A percentile compares a stretch with the other conserved stretches of the same genome.
phyloP scores from a whole-genome alignment of 1,140 invertebrate species.

The Psix sp. region DNA sequence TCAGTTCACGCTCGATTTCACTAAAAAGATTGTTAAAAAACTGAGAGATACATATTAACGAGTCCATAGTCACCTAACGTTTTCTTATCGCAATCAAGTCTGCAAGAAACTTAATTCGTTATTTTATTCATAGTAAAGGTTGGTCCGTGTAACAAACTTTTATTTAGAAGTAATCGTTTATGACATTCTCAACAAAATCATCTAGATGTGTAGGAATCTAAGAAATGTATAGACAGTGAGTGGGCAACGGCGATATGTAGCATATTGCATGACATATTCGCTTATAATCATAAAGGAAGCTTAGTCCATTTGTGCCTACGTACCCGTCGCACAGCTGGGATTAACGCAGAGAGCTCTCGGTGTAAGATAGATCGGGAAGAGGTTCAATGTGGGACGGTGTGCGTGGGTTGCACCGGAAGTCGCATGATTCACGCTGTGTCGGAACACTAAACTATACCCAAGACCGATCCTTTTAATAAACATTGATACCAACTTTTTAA shows the following conservation, averaged over 20 bases:
- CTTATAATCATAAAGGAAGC: slow-evolving; percentile 52
- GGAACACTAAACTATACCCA: slow-evolving; percentile 65
- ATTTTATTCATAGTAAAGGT: too few species aligned
- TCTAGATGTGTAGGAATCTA: background rate
- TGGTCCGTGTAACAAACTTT: too few species aligned
- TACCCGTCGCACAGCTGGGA: slow-evolving; percentile 45
- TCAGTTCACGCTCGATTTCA: too few species aligned
- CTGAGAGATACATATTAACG: too few species aligned
- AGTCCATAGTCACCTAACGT: too few species aligned
- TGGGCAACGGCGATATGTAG: slow-evolving; percentile 36
- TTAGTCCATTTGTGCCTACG: slow-evolving; percentile 57
- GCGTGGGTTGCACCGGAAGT: slow-evolving; percentile 75
- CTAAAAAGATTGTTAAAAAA: too few species aligned
- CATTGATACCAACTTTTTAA: slow-evolving; percentile 41
- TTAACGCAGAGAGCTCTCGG: slow-evolving; percentile 51
- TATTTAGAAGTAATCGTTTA: background rate
- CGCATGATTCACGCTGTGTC: slow-evolving; percentile 72
- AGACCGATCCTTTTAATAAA: slow-evolving; percentile 56
- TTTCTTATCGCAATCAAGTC: too few species aligned
- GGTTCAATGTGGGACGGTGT: slow-evolving; percentile 62
- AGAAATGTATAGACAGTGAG: slow-evolving; percentile 2
- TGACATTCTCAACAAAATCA: background rate
- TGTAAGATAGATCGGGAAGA: slow-evolving; percentile 44
- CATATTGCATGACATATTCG: slow-evolving; percentile 45
- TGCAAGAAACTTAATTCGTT: too few species aligned